phyloP scores from a whole-genome alignment of 2,888 invertebrate species.

The Leptothorax acervorum region DNA sequence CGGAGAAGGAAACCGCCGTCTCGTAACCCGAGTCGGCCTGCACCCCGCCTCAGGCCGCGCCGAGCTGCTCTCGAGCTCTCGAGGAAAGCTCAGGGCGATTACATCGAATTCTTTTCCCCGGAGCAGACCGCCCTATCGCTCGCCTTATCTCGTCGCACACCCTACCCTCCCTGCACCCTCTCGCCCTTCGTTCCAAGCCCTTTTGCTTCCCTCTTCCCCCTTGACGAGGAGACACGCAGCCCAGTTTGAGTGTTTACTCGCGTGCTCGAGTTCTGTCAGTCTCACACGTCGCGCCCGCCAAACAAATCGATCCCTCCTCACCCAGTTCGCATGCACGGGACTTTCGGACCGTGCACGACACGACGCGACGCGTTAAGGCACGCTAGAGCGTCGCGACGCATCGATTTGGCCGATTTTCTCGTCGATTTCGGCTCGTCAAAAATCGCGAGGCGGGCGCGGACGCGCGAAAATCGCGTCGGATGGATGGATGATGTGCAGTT shows the following conservation, averaged over 20 bases:
- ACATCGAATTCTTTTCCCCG: constrained; percentile 64
- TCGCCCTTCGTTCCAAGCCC: background rate
- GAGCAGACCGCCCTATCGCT: constrained; percentile 32
- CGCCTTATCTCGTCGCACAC: constrained; percentile 25
- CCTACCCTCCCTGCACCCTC: background rate
- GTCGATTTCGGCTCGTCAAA: background rate
- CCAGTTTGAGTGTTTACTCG: constrained; percentile 70
- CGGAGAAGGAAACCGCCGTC: constrained; percentile 17
- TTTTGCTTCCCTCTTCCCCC: constrained; percentile 1
- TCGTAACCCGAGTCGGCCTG: constrained; percentile 21
- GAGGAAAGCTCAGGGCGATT: constrained; percentile 65
- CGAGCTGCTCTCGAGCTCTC: constrained; percentile 43
- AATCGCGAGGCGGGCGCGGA: background rate
- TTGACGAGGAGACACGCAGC: constrained; percentile 19
- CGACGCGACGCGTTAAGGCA: background rate
- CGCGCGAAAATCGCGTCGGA: background rate
- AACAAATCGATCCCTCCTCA: constrained; percentile 72
- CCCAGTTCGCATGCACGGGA: constrained; percentile 36
- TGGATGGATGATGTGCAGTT: background rate
- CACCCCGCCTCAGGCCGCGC: constrained; percentile 34
- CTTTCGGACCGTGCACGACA: constrained; percentile 12
- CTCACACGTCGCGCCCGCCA: constrained; percentile 68
- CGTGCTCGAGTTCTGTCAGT: constrained; percentile 72
- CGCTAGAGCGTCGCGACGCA: background rate
- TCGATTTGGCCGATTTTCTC: constrained; percentile 4